Evolutionary conservation across 2,797 vertebrate genomes (phyloP), one percentile per base, ranked within the genome.

Genomic region (Bradypodion pumilum): DNA sequence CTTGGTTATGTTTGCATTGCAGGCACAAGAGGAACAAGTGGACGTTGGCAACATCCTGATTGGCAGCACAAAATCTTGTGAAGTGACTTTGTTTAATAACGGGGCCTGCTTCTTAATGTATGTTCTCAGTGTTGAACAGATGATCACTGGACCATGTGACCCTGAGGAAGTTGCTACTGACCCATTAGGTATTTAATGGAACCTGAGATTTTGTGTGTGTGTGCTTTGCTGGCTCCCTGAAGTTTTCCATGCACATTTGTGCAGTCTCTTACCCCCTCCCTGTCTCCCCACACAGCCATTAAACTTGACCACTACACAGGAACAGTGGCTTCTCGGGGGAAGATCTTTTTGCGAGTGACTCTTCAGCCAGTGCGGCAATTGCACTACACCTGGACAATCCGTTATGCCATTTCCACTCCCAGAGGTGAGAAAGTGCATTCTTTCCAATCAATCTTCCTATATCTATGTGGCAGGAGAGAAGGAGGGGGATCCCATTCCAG

Each of bases 301-400:
- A 92, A 97, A 79, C 91, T 99, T 93, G 96, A 98, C 82, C 87
- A 46, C 78, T 95, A 90, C 9, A 95, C 88, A 49, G 97, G 95
- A 42, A 95, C 87, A 35, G 92, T 99, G 32, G 89, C 96, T 0
- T 96, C 98, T 82, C 93, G 93, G 73, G 97, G 97, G 85, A 97
- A 93, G 91, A 82, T 95, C 80, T 82, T 90, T 74, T 75, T 99
- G 32, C 91, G 0, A 70, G 84, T 95, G 87, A 97, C 93, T 0
- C 93, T 96, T 83, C 95, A 85, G 80, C 97, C 95, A 52, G 84
- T 91, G 32, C 95, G 80, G 63, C 95, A 81, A 59, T 87, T 95
- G 74, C 92, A 59, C 70, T 98, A 98, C 90, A 89, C 83, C 74
- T 99, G 98, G 98, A 95, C 89, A 82, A 94, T 99, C 95, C 96